phyloP scores from a whole-genome alignment of 2,888 invertebrate genomes.

The Sinhomidia bicolor region DNA sequence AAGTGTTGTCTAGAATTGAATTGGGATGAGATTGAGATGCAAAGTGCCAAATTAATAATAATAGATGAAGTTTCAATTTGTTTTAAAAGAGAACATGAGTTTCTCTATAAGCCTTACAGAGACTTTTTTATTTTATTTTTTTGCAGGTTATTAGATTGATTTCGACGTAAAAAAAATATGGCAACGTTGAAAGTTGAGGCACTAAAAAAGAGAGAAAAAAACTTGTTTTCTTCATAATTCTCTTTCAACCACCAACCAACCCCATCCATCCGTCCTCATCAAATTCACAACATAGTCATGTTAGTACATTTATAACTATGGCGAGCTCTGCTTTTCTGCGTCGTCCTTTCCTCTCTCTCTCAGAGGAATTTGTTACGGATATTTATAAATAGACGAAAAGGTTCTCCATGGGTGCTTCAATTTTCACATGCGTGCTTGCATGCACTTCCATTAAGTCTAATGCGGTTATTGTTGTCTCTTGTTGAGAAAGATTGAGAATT shows the following conservation, averaged over 20 bases:
- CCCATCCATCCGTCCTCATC: background rate
- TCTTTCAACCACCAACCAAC: no score
- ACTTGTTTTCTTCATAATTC: no score
- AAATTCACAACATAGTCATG: background rate
- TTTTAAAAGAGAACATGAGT: no score
- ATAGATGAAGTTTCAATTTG: no score
- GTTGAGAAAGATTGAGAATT: background rate
- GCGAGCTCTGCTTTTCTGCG: background rate
- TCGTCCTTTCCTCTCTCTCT: background rate
- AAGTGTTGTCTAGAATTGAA: background rate
- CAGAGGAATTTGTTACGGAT: slow-evolving; percentile 56
- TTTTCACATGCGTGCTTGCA: slow-evolving; percentile 4
- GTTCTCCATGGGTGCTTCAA: slow-evolving; percentile 67
- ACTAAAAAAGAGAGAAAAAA: no score
- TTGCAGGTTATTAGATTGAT: no score
- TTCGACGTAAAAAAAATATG: no score
- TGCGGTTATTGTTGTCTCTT: background rate
- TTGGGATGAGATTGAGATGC: background rate
- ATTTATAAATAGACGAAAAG: background rate
- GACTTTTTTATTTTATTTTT: no score
- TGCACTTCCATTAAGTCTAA: background rate
- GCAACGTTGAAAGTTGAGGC: no score
- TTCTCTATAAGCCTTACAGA: no score
- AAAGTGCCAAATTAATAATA: no score
- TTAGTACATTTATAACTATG: background rate